Conservation (phyloP, 1,140 invertebrate species). For the Drosophila subobscura region DNA sequence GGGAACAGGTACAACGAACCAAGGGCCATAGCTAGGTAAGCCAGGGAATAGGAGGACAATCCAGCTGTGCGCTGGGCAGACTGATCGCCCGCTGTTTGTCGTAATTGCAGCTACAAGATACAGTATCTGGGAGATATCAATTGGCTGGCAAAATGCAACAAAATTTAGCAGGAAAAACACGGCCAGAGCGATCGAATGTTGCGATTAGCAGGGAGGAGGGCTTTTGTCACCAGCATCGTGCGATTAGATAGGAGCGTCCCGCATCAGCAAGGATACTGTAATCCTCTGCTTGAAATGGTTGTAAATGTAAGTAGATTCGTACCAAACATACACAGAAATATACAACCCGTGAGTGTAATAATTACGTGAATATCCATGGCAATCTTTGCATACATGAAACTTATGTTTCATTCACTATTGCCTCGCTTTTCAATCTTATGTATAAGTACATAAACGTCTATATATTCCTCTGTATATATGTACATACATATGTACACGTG, state of each 20-base stretch:
- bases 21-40: too few relatives aligned
- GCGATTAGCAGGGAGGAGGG: conserved; percentile 5
- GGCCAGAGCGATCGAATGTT: conserved; percentile 7
- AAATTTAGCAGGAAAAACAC: conserved; percentile 32
- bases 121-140: conserved; percentile 47
- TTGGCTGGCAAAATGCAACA: conserved; percentile 18
- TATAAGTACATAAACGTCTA: neutral
- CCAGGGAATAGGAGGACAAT: neutral
- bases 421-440: too few relatives aligned
- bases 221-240: conserved; percentile 15
- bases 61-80: conserved; percentile 25
- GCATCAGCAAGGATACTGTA: conserved; percentile 21
- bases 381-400: too few relatives aligned
- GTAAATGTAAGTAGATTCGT: too few relatives aligned
- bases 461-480: neutral
- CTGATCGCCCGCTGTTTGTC: conserved; percentile 38
- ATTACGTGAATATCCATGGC: too few relatives aligned
- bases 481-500: conserved; percentile 7
- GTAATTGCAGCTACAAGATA: conserved; percentile 56
- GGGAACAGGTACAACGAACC: neutral
- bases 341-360: too few relatives aligned
- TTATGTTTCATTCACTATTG: too few relatives aligned
- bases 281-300: too few relatives aligned
- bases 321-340: too few relatives aligned
- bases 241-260: conserved; percentile 42